Conservation (phyloP, 2,888 invertebrate species). For the Hypselothyrea guttata region DNA sequence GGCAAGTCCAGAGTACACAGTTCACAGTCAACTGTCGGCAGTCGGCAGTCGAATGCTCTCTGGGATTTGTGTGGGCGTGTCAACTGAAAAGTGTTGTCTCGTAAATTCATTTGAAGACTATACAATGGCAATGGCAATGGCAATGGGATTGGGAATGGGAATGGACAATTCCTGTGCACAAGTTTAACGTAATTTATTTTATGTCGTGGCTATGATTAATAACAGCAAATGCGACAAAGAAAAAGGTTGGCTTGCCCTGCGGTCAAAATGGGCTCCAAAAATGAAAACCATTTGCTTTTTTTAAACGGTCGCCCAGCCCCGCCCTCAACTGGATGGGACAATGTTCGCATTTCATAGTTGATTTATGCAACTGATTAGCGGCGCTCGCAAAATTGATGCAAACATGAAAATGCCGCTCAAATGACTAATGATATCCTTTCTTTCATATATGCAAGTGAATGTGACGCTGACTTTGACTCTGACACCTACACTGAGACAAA, state of each 20-base stretch:
- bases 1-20: not conserved
- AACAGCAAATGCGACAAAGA: slow-evolving; percentile 53
- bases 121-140: slow-evolving; percentile 27
- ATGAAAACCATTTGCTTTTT: slow-evolving; percentile 45
- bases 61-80: slow-evolving; percentile 51
- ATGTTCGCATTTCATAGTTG: slow-evolving; percentile 51
- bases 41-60: slow-evolving; percentile 48
- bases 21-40: slow-evolving; percentile 9
- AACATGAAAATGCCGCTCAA: slow-evolving; percentile 57
- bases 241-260: slow-evolving; percentile 54
- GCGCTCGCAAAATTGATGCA: slow-evolving; percentile 59
- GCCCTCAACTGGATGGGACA: slow-evolving; percentile 3
- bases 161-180: slow-evolving; percentile 51
- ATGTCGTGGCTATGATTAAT: slow-evolving; percentile 74
- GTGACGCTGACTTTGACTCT: slow-evolving; percentile 1
- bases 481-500: too few relatives aligned
- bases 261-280: slow-evolving; percentile 51
- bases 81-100: slow-evolving; percentile 73
- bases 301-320: slow-evolving; percentile 36
- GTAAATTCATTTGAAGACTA: slow-evolving; percentile 74
- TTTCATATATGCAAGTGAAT: slow-evolving; percentile 44
- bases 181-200: slow-evolving; percentile 74
- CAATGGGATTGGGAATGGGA: not conserved
- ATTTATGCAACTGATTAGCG: slow-evolving; percentile 77
- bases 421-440: slow-evolving; percentile 66